These are phyloP conservation scores for Morpho achilles DNA, from an alignment of 2,888 invertebrate genomes.

Conservation along the genomic window DNA sequence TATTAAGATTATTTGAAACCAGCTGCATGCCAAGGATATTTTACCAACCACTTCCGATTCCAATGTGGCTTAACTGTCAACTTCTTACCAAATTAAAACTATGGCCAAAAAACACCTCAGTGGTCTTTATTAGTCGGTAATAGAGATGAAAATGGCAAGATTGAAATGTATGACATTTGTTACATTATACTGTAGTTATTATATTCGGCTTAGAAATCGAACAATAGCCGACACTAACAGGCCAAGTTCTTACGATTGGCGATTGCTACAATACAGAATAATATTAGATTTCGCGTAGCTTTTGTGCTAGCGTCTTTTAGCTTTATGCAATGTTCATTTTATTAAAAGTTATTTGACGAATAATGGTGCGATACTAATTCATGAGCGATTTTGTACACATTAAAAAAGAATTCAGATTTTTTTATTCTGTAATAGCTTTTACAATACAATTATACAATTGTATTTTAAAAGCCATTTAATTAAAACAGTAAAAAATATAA, in stretches of 20 bases:
- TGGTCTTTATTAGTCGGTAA: constrained; percentile 19
- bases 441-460: too few species aligned
- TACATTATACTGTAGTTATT: constrained; percentile 31
- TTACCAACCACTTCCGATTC: constrained; percentile 42
- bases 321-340: constrained; percentile 37
- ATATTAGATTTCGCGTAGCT: constrained; percentile 41
- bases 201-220: constrained; percentile 42
- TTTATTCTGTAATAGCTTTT: too few species aligned
- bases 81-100: constrained; percentile 31
- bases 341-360: constrained; percentile 25
- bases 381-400: not conserved
- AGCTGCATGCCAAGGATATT: constrained; percentile 46
- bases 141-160: constrained; percentile 24
- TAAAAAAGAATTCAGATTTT: not conserved
- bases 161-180: constrained; percentile 12
- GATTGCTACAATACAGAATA: constrained; percentile 51
- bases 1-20: constrained; percentile 21
- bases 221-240: constrained; percentile 51
- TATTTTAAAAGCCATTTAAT: too few species aligned
- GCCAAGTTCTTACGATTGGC: constrained; percentile 57
- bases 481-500: too few species aligned
- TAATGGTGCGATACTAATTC: constrained; percentile 23
- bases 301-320: constrained; percentile 43
- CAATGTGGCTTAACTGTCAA: constrained; percentile 33
- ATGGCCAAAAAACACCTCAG: constrained; percentile 10